Evolutionary conservation across 2,888 invertebrate genomes (phyloP).

Genomic region (Tetramorium bicarinatum): DNA sequence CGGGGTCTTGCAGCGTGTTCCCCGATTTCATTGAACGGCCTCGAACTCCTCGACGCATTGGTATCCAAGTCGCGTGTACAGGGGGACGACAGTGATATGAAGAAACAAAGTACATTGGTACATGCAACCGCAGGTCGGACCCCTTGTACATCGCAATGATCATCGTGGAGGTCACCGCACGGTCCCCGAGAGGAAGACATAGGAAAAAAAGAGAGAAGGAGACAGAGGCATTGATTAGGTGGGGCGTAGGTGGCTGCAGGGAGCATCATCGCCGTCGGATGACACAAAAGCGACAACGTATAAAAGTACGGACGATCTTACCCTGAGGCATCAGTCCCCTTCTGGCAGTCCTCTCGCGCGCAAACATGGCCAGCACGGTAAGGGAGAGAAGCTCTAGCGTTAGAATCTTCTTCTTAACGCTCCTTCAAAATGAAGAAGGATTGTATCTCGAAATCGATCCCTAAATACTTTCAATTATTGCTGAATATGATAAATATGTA

Average conservation of each 20-base stretch:
- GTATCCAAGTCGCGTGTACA: constrained; percentile 75
- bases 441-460: not conserved
- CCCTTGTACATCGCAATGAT: constrained; percentile 68
- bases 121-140: constrained; percentile 44
- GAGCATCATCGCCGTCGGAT: constrained; percentile 75
- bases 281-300: constrained; percentile 74
- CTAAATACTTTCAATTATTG: too few relatives aligned
- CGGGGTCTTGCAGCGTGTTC: not conserved
- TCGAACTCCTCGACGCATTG: constrained; percentile 71
- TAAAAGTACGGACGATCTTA: constrained; percentile 80
- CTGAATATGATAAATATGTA: too few relatives aligned
- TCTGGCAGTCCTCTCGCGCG: constrained; percentile 78
- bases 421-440: not conserved
- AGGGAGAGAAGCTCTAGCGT: constrained; percentile 49
- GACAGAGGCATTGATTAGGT: constrained; percentile 61
- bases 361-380: constrained; percentile 82
- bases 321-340: constrained; percentile 81
- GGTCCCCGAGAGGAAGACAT: constrained; percentile 22
- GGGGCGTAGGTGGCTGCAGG: constrained; percentile 75
- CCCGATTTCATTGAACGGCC: constrained; percentile 68
- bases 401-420: not conserved
- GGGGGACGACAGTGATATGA: constrained; percentile 73
- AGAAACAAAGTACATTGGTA: constrained; percentile 74
- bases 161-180: constrained; percentile 79
- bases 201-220: constrained; percentile 39